Conservation (phyloP, 2,888 invertebrate species). For the Athetis lepigone region DNA sequence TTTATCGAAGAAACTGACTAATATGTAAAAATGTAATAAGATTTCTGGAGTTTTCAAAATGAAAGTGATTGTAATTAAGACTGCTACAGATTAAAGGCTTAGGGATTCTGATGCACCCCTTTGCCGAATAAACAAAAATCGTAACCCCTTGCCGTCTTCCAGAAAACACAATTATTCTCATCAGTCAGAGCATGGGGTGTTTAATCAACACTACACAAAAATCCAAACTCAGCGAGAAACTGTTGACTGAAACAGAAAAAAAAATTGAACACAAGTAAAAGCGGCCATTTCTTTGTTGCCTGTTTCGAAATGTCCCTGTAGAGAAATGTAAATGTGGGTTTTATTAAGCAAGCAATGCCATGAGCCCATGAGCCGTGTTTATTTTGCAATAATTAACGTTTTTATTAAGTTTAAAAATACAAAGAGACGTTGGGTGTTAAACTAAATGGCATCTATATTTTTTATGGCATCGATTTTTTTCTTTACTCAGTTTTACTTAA, state of each 20-base stretch:
- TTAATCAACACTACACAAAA: neutral
- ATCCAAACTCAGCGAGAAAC: neutral
- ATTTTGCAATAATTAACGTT: constrained; percentile 20
- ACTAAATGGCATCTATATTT: constrained; percentile 5
- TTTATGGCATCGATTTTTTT: constrained; percentile 1
- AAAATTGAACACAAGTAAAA: neutral
- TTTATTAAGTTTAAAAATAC: constrained; percentile 13
- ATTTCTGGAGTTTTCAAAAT: constrained; percentile 7
- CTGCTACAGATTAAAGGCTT: constrained; percentile 5
- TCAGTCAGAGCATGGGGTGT: neutral
- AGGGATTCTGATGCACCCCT: constrained; percentile 21
- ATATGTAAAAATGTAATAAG: too few species aligned
- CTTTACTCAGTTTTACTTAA: neutral
- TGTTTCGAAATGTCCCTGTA: neutral
- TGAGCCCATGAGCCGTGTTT: neutral
- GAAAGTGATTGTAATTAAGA: neutral
- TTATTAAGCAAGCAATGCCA: constrained; percentile 15
- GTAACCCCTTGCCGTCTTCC: constrained; percentile 1
- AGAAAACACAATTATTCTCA: constrained; percentile 9
- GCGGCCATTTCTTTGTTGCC: neutral
- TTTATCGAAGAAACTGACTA: too few species aligned
- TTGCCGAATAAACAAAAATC: constrained; percentile 30
- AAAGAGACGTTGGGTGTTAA: neutral
- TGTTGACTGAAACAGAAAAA: neutral
- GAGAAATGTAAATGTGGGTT: constrained; percentile 17